Base-by-base conservation (phyloP, 2,113 vertebrate genomes). In the Axis porcinus region DNA sequence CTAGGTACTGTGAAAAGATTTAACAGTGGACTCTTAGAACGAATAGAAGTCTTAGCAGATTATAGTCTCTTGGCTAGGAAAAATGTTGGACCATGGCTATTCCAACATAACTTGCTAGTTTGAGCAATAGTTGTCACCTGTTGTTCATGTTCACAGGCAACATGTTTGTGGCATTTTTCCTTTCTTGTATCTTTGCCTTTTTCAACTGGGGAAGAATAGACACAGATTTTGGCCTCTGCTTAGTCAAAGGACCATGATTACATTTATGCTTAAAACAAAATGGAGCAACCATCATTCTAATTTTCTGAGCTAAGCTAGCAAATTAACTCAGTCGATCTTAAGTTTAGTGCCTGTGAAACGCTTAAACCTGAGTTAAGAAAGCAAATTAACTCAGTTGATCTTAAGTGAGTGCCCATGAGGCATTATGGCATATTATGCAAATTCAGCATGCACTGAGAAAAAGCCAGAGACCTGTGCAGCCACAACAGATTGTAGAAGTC, bases 261-360 rank as follows among this genome's bases (percentile, higher is more conserved):
- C 6, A 36, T n/a, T 82, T 67, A 83, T 7, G 23, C 27, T 62
- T 60, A 33, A 58, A 84, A 91, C 60, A 79, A 89, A 67, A 84
- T n/a, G 7, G 16, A 52, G 25, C 7, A 54, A 78, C 23, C 30
- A 10, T 28, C 33, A 64, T 95, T 95, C 70, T 82, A 45, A 91
- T 96, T 91, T 95, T 94, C 91, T 81, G 74, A 94, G 36, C 89
- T 95, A 94, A 67, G 28, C 54, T 64, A 67, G 78, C 57, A 90
- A 74, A 95, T 97, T 84, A 94, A 95, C 40, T 97, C n/a, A 88
- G 76, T 81, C 92, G 95, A 92, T 96, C 81, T 97, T 85, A 40
- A 97, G 52, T 94, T 97, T 84, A 96, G 94, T 62, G 43, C 50
- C 67, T n/a, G 45, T 13, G 36, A 97, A 96, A 89, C 7, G 85